Evolutionary conservation across 2,888 invertebrate genomes (phyloP), one percentile per base, ranked within the genome.

Genomic region (Eilema griseolum): DNA sequence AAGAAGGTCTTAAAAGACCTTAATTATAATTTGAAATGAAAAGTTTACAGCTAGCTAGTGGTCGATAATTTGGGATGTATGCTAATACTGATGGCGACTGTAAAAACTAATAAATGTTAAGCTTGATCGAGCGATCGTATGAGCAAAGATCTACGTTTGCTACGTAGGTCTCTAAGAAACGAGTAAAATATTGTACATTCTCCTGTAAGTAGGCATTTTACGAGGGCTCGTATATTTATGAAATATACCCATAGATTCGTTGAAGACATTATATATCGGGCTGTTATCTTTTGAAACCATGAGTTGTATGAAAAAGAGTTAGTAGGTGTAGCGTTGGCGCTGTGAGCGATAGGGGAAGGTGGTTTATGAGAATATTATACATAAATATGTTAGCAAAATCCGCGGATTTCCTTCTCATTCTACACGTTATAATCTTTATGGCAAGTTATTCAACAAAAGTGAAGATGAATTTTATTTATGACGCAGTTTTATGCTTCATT

Each of bases 311-410:
- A 67, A 70, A 24, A 62, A 33, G 64, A 46, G 52, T 70, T 59
- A 1, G 60, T 60, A 41, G 41, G 41, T 31, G 69, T 64, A 37
- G 56, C 71, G 65, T 61, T 72, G 72, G 61, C 61, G 61, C n/a
- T 64, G 70, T 61, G 71, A 8, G 66, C 59, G 73, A 79, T 79
- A 71, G 71, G 59, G 61, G 28, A 72, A 63, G 68, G 57, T 70
- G 33, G 56, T 72, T 73, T 76, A 82, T 82, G 77, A 28, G 61
- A 63, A 23, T 76, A 79, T 76, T 82, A 82, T 79, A 62, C 71
- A 69, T 64, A 31, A 68, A 81, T 67, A 72, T 52, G 52, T 52
- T 52, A 68, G 66, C 56, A 7, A 24, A 37, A n/a, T 67, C 20
- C 33, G 16, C 20, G 65, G 76, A 26, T 70, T 65, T 20, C n/a